These are phyloP conservation scores for Oscheius sp. DNA, from an alignment of 1,140 invertebrate genomes.

Conservation along the genomic window DNA sequence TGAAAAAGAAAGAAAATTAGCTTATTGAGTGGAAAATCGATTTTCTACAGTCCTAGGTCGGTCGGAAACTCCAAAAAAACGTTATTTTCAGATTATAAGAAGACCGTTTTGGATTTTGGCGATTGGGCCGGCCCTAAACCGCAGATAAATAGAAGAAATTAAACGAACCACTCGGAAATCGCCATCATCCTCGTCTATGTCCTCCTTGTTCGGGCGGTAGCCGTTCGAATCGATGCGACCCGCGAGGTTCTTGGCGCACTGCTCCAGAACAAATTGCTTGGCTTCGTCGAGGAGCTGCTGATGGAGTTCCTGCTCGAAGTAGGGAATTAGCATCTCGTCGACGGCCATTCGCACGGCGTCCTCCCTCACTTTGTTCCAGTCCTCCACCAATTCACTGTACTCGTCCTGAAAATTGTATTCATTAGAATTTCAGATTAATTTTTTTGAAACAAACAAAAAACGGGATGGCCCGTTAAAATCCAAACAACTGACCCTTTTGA, in stretches of 20 bases:
- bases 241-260: slow-evolving; percentile 4
- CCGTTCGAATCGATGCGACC: neutral
- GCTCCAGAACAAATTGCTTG: slow-evolving; percentile 75
- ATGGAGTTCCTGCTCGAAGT: slow-evolving; percentile 81
- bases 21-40: too few species aligned
- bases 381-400: slow-evolving; percentile 88
- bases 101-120: too few species aligned
- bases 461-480: too few species aligned
- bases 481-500: slow-evolving; percentile 17
- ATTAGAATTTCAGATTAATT: neutral
- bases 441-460: neutral
- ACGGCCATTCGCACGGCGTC: slow-evolving; percentile 84
- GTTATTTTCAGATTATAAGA: too few species aligned
- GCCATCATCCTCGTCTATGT: neutral
- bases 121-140: too few species aligned
- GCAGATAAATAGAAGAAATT: neutral
- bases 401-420: slow-evolving; percentile 73
- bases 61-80: too few species aligned
- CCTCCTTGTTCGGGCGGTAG: neutral
- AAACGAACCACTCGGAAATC: neutral
- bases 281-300: slow-evolving; percentile 78
- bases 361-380: slow-evolving; percentile 86
- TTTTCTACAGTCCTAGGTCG: too few species aligned
- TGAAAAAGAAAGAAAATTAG: neutral
- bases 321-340: slow-evolving; percentile 81